Conservation (phyloP, 2,888 invertebrate species). For the Gonocerus acuteangulatus region DNA sequence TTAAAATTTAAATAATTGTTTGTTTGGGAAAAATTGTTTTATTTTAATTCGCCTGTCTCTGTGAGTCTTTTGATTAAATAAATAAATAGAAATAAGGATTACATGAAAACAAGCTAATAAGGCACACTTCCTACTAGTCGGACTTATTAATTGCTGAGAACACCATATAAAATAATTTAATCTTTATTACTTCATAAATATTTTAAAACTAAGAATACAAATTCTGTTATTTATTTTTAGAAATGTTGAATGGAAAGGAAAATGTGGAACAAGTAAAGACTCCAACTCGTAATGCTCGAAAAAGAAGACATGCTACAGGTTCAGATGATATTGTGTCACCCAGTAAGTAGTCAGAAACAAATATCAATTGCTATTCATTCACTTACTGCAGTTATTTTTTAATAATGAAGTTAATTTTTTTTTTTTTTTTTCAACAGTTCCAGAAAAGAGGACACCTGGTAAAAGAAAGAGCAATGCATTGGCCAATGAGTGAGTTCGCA, state of each 20-base stretch:
- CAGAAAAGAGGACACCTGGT: constrained; percentile 38
- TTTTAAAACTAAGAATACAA: not conserved
- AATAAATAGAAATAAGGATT: too few relatives aligned
- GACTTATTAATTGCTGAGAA: too few relatives aligned
- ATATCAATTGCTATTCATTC: constrained; percentile 27
- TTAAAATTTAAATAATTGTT: too few relatives aligned
- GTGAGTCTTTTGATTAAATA: too few relatives aligned
- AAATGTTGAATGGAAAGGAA: not conserved
- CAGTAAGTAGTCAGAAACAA: constrained; percentile 32
- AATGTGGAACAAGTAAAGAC: constrained; percentile 14
- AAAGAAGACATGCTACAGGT: constrained; percentile 33
- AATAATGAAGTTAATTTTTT: too few relatives aligned
- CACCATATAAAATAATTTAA: too few relatives aligned
- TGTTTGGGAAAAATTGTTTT: too few relatives aligned
- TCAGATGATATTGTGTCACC: constrained; percentile 34
- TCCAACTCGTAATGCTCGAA: constrained; percentile 23
- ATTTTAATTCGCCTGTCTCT: too few relatives aligned
- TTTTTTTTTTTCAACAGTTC: constrained; percentile 39
- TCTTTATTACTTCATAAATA: not conserved
- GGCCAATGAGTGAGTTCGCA: constrained; percentile 20
- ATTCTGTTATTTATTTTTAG: not conserved
- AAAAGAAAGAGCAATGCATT: not conserved
- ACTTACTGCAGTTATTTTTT: not conserved
- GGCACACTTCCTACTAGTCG: too few relatives aligned
- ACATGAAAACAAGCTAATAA: too few relatives aligned